Percentiles rank a stretch among this genome's conserved stretches.
Conservation (phyloP, 2,113 vertebrate genomes). For the Protobothrops flavoviridis region DNA sequence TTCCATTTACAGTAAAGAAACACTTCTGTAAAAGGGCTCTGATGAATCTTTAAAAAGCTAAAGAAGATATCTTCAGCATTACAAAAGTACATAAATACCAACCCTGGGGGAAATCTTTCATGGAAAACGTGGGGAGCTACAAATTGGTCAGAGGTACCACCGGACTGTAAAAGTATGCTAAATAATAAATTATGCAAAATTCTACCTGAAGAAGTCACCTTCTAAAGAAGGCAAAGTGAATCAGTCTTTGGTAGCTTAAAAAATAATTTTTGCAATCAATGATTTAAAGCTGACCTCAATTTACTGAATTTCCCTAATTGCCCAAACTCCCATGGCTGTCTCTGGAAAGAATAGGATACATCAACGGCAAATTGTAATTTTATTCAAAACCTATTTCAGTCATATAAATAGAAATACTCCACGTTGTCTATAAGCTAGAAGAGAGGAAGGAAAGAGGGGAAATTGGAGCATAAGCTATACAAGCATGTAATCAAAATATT, state of each 20-base stretch:
- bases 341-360: neutral
- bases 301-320: neutral
- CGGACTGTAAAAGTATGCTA: neutral
- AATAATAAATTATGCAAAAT: neutral
- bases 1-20: neutral
- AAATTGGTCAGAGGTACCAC: neutral
- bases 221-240: neutral
- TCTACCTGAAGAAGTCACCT: neutral
- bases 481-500: neutral
- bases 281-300: neutral
- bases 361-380: neutral
- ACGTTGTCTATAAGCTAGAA: neutral
- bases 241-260: neutral
- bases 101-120: neutral
- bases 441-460: too few species aligned
- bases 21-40: neutral
- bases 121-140: neutral
- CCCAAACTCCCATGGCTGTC: neutral
- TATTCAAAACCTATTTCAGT: neutral
- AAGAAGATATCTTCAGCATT: neutral
- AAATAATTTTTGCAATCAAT: neutral
- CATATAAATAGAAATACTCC: conserved; percentile 7
- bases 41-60: neutral
- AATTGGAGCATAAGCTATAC: neutral
- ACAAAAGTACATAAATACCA: neutral